Evolutionary conservation across 2,113 vertebrate species (phyloP), one percentile per base, ranked within the genome.

Genomic region (Malurus melanocephalus): DNA sequence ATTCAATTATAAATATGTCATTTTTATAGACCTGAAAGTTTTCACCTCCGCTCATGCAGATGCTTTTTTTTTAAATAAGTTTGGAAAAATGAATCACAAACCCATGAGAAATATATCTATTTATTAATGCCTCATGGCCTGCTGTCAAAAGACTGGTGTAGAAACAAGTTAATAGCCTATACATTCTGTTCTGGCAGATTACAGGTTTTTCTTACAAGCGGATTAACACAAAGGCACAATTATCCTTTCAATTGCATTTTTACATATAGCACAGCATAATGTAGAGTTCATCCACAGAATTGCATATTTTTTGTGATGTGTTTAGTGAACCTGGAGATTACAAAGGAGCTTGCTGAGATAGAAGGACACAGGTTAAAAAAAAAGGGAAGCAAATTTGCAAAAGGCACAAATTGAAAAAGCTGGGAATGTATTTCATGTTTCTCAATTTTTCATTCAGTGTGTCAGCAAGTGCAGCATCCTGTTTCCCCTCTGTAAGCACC

Each of bases 161-260:
- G 62, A 27, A 92, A 79, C 42, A 93, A 81, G 28, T 78, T 93
- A 91, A 89, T 78, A 93, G 40, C 68, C 72, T 60, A 66, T 69
- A 72, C 14, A 27, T 90, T 89, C 51, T 88, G 42, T 68, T 79
- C 64, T 65, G 80, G 43, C 59, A 91, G 73, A 93, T 90, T 79
- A 90, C 43, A 80, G 23, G 7, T 64, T 91, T 94, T 88, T 88
- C 62, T 73, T 87, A 75, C 69, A 88, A 94, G 74, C 9, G 13
- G 83, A 90, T 94, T 93, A 93, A 68, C 66, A 75, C 43, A 90
- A 86, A 88, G 40, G 27, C 59, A 49, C 62, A 80, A 91, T 93
- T 84, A 86, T 81, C 19, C 66, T 79, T 89, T 90, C 90, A 78
- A 78, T 56, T 72, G 51, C 24, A 42, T 78, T 86, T 86, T 91